Evolutionary conservation across 2,888 invertebrate species (phyloP), one percentile per base, ranked within the genome.

Genomic region (Empis stercorea): DNA sequence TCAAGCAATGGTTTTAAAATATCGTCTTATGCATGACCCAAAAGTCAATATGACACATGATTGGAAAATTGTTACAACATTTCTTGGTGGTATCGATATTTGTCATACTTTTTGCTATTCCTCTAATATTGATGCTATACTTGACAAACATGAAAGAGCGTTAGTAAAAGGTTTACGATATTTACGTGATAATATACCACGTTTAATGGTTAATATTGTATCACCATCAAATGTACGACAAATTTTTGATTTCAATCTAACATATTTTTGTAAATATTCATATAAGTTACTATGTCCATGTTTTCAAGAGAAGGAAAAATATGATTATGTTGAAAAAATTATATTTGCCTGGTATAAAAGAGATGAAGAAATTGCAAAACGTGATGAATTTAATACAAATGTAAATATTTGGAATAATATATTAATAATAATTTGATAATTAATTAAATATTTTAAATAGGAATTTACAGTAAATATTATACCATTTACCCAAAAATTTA

Each of bases 41-140:
- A 49, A 57, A 43, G 72, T 79, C 1, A 65, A 79, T 53, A 53
- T 78, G 48, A 52, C 71, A 27, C 68, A 67, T 7, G 71, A 79
- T 54, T 80, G 80, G 79, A 80, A 80, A 63, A 55, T 80, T 36
- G 63, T 80, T 14, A 75, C 74, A 0, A 56, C 78, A 2, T 71
- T 76, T 61, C 71, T 80, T 38, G 79, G 80, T 17, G 61, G 69
- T 30, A 80, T 80, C 57, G 78, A 80, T 54, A 70, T 80, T 53
- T 80, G 80, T 56, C 52, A 62, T 1, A 71, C 76, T 38, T 62
- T 77, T 46, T 80, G 80, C 53, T 73, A 68, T 54, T 39, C 58
- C 68, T 0, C 60, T 65, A 45, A 56, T 58, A 4, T 48, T 62
- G 46, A 53, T 76, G 0, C 20, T 20, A 4, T 20, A 20, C 52